Percentiles rank a stretch among this genome's conserved stretches.
Conservation (phyloP, 2,888 invertebrate genomes). For the Ennomos erosarius region DNA sequence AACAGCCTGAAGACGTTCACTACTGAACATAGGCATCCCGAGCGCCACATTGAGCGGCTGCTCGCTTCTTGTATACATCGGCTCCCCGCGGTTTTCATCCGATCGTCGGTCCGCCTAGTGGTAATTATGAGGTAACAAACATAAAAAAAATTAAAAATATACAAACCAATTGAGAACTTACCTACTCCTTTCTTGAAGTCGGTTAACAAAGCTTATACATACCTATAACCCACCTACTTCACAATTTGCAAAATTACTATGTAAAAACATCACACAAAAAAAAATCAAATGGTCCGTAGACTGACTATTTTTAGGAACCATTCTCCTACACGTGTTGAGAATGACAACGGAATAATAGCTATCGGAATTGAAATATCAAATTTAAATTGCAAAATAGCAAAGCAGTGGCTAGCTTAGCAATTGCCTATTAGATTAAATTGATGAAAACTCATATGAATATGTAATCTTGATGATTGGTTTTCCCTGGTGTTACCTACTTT, state of each 20-base stretch:
- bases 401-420: constrained; percentile 35
- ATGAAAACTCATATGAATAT: constrained; percentile 7
- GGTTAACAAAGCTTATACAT: too few species aligned
- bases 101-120: too few species aligned
- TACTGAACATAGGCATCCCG: too few species aligned
- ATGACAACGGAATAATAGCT: constrained; percentile 44
- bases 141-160: too few species aligned
- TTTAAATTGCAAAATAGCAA: constrained; percentile 50
- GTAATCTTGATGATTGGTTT: constrained; percentile 2
- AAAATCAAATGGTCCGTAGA: constrained; percentile 20
- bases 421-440: constrained; percentile 25
- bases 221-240: neutral
- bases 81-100: too few species aligned
- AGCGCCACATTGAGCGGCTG: too few species aligned
- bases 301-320: constrained; percentile 13
- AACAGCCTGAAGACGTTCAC: too few species aligned
- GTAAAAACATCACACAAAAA: neutral
- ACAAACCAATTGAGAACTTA: too few species aligned
- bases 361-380: constrained; percentile 44
- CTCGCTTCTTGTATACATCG: too few species aligned
- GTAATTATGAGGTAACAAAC: too few species aligned
- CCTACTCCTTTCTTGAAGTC: too few species aligned
- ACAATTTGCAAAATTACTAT: constrained; percentile 3
- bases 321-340: constrained; percentile 38
- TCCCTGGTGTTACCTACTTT: constrained; percentile 1